These are phyloP conservation scores for Drosophila sp. DNA, from an alignment of 1,140 invertebrate genomes.

Conservation along the genomic window DNA sequence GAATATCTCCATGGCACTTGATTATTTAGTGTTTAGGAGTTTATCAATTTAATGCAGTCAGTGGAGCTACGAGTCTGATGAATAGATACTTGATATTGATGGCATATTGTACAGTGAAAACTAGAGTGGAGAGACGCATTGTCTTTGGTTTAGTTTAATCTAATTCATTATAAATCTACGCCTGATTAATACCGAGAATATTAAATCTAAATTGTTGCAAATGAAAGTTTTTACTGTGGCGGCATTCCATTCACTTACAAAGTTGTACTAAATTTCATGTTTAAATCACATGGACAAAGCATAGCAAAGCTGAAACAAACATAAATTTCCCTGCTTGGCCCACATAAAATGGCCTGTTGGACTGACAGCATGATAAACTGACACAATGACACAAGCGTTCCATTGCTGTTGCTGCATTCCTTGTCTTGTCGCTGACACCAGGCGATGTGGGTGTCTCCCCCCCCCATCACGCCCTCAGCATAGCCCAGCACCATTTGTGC, in stretches of 20 bases:
- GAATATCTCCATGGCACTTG: background rate
- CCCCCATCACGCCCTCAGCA: background rate
- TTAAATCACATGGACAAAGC: constrained; percentile 13
- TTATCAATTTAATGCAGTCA: background rate
- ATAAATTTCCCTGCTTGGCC: constrained; percentile 29
- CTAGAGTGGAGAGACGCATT: too few species aligned
- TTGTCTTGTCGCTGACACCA: constrained; percentile 38
- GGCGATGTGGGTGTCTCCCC: constrained; percentile 31
- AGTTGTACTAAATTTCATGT: constrained; percentile 1
- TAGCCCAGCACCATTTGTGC: background rate
- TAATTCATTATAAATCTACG: too few species aligned
- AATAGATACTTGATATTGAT: too few species aligned
- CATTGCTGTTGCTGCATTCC: constrained; percentile 20
- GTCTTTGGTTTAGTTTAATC: too few species aligned
- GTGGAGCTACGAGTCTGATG: background rate
- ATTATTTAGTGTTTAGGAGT: background rate
- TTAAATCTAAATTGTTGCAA: background rate
- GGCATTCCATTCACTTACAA: background rate
- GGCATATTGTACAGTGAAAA: too few species aligned
- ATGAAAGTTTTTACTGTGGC: background rate
- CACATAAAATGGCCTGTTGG: constrained; percentile 33
- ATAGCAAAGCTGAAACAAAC: constrained; percentile 7
- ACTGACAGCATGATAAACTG: constrained; percentile 28
- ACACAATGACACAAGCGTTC: constrained; percentile 24
- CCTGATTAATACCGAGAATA: too few species aligned